Percentiles rank a stretch among this genome's conserved stretches.
phyloP scores from a whole-genome alignment of 2,797 vertebrate genomes.

The Thripadectes ignobilis region DNA sequence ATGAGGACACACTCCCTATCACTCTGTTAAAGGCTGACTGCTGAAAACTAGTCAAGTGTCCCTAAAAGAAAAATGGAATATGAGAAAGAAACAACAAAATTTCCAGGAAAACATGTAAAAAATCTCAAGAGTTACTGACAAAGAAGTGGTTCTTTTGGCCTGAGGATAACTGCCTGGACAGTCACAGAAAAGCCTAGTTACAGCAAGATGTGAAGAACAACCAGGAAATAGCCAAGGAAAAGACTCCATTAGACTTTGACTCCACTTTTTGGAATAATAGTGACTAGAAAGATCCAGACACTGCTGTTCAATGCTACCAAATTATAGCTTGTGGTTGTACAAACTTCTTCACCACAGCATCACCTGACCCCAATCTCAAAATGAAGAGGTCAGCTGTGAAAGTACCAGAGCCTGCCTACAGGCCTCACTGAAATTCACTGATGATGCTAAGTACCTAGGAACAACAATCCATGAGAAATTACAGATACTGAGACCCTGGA shows the following conservation, averaged over 20 bases:
- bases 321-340: not conserved
- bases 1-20: constrained; percentile 83
- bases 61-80: constrained; percentile 74
- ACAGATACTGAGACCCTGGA: not conserved
- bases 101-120: not conserved
- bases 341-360: not conserved
- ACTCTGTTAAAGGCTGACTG: constrained; percentile 93
- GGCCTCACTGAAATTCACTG: fast-evolving
- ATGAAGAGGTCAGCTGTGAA: not conserved
- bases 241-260: not conserved
- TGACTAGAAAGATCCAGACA: not conserved
- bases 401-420: fast-evolving
- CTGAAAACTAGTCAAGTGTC: constrained; percentile 96
- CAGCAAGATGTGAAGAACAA: not conserved
- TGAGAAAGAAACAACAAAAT: not conserved
- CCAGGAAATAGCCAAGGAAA: not conserved
- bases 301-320: not conserved
- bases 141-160: not conserved
- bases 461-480: not conserved
- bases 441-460: not conserved
- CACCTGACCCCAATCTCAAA: not conserved
- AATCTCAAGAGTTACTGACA: not conserved
- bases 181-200: not conserved
- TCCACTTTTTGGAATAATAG: not conserved
- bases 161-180: not conserved